Base-by-base conservation (phyloP, 2,888 invertebrate species). In the Cyclophora punctaria region DNA sequence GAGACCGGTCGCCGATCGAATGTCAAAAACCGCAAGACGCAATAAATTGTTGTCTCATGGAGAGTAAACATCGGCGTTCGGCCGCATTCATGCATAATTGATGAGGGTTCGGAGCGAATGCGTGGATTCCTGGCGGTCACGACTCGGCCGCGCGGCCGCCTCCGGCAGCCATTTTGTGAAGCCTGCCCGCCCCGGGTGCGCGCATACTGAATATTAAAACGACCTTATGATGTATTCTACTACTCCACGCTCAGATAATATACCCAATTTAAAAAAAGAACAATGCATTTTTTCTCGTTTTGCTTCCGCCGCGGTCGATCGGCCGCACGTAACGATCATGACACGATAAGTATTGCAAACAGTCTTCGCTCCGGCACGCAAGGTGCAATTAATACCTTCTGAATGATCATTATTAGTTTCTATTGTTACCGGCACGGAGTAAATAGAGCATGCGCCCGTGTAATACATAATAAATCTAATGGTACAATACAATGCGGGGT, bases 51-150 rank as follows among this genome's bases (percentile, higher is more conserved):
- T 80, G 83, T 85, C 83, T 81, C 80, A 73, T 78, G 80, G 80
- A 83, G 80, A 83, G 85, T 83, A 84, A 86, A 86, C 86, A 86
- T 82, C 77, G 83, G 72, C 80, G 80, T 79, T 85, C 76, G 74
- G 75, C 75, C 83, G 83, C 86, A 85, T 86, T 87, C 86, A 85
- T 86, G 83, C 85, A 87, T 87, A 85, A 87, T 83, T 86, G 85
- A 87, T 87, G 86, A 83, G 83, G 81, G 83, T 80, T 78, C 71
- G 75, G 63, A 79, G 73, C 79, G 77, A 80, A 73, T 79, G 80
- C 79, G 78, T 82, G 80, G 83, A 86, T 83, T 85, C 87, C 83
- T 75, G 80, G 75, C 84, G 80, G 84, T 85, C 85, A 85, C 86
- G 85, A 85, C 78, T 79, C 75, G 69, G 68, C 70, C 73, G 64